Evolutionary conservation across 2,888 invertebrate species (phyloP).

Genomic region (Yponomeuta sedellus): DNA sequence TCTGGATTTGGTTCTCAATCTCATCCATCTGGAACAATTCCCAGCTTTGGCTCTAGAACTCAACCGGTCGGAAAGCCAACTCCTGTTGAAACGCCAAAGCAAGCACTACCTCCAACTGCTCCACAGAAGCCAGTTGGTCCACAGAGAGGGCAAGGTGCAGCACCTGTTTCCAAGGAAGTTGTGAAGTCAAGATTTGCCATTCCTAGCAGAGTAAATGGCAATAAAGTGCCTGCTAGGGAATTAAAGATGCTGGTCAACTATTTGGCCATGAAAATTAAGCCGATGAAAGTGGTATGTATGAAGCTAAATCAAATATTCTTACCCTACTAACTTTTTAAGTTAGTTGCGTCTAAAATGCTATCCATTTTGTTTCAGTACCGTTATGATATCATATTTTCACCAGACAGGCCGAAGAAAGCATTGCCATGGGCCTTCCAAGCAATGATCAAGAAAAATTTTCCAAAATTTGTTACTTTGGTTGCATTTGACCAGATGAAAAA

Average conservation of each 20-base stretch:
- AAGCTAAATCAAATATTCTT: neutral
- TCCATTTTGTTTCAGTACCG: conserved; percentile 72
- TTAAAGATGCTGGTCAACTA: conserved; percentile 79
- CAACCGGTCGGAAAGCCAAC: too few species aligned
- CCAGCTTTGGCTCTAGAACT: too few species aligned
- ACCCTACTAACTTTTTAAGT: neutral
- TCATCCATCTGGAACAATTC: too few species aligned
- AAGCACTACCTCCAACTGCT: conserved; percentile 11
- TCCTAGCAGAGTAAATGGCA: conserved; percentile 55
- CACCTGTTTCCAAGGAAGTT: neutral
- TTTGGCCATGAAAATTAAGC: conserved; percentile 72
- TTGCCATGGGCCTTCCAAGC: conserved; percentile 64
- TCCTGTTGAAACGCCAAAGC: neutral
- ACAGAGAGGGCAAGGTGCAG: neutral
- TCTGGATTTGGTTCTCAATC: too few species aligned
- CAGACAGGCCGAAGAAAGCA: conserved; percentile 82
- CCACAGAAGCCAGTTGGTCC: neutral
- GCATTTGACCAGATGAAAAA: conserved; percentile 86
- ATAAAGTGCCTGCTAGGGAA: conserved; percentile 28
- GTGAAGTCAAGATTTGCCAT: conserved; percentile 33
- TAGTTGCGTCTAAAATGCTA: too few species aligned
- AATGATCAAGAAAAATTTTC: conserved; percentile 47
- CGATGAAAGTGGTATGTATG: conserved; percentile 55
- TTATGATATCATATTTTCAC: conserved; percentile 87
- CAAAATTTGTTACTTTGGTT: conserved; percentile 50